These are phyloP conservation scores for Drosophila colorata DNA, from an alignment of 2,888 invertebrate species.

Conservation along the genomic window DNA sequence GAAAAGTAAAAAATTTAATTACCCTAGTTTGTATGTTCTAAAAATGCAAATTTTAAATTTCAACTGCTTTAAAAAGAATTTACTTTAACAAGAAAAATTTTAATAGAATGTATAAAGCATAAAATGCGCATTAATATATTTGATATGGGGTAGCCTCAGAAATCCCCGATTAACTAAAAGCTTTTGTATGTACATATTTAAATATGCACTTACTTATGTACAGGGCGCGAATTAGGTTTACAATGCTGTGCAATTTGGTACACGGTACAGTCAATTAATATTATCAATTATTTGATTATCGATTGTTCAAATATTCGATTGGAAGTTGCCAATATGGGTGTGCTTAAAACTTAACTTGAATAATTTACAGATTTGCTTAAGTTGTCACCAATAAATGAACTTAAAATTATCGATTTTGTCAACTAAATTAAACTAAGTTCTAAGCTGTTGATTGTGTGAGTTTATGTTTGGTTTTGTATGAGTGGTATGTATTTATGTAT, in stretches of 20 bases:
- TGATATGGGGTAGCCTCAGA: not conserved
- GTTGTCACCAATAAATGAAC: constrained; percentile 57
- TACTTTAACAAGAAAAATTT: not conserved
- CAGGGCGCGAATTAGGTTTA: not conserved
- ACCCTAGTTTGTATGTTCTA: too few species aligned
- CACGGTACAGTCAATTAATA: constrained; percentile 16
- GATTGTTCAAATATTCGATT: constrained; percentile 9
- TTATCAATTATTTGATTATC: constrained; percentile 10
- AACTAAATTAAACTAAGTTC: constrained; percentile 46
- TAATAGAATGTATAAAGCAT: not conserved
- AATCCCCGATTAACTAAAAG: not conserved
- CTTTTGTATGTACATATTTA: not conserved
- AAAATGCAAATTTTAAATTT: too few species aligned
- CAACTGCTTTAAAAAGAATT: not conserved
- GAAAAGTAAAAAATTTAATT: not conserved
- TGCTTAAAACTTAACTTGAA: constrained; percentile 48
- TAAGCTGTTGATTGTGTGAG: constrained; percentile 36
- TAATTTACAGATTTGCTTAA: constrained; percentile 28
- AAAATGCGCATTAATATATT: too few species aligned
- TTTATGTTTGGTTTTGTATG: constrained; percentile 11
- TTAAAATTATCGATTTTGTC: constrained; percentile 61
- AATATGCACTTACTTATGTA: not conserved
- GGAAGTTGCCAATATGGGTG: constrained; percentile 32
- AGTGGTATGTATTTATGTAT: constrained; percentile 32
- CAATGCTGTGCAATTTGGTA: constrained; percentile 26